These are phyloP conservation scores for Trachymyrmex cornetzi DNA, from an alignment of 1,140 invertebrate genomes.

Conservation along the genomic window DNA sequence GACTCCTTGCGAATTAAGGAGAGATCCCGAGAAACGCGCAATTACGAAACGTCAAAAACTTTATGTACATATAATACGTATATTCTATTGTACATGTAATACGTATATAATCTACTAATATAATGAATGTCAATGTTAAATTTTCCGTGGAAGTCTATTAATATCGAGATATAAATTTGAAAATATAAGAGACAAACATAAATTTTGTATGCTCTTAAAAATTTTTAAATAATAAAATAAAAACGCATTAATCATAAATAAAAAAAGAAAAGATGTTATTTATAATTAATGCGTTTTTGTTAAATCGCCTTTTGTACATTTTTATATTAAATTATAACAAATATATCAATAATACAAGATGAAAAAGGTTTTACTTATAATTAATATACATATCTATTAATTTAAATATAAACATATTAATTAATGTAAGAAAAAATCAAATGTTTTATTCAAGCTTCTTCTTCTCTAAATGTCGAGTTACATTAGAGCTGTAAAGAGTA, in stretches of 20 bases:
- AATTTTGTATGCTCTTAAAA: too few relatives aligned
- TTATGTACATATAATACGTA: background rate
- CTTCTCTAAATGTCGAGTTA: background rate
- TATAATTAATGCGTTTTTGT: constrained; percentile 3
- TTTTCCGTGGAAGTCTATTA: background rate
- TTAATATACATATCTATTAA: background rate
- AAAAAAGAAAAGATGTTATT: background rate
- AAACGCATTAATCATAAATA: background rate
- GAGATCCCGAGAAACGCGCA: background rate
- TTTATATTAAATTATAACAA: background rate
- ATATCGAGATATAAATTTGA: constrained; percentile 7
- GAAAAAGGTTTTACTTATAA: constrained; percentile 6
- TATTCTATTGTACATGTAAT: too few relatives aligned
- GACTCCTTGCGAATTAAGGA: constrained; percentile 8
- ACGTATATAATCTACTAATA: background rate
- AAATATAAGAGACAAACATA: background rate
- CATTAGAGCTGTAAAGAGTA: background rate
- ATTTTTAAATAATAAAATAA: too few relatives aligned
- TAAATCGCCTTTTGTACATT: background rate
- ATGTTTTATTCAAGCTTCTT: constrained; percentile 15
- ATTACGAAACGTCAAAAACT: constrained; percentile 27
- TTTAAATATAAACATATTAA: background rate
- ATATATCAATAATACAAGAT: background rate
- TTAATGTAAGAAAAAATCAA: background rate
- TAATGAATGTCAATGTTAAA: background rate